phyloP scores from a whole-genome alignment of 2,888 invertebrate species.

The Linnaemya tessellans region DNA sequence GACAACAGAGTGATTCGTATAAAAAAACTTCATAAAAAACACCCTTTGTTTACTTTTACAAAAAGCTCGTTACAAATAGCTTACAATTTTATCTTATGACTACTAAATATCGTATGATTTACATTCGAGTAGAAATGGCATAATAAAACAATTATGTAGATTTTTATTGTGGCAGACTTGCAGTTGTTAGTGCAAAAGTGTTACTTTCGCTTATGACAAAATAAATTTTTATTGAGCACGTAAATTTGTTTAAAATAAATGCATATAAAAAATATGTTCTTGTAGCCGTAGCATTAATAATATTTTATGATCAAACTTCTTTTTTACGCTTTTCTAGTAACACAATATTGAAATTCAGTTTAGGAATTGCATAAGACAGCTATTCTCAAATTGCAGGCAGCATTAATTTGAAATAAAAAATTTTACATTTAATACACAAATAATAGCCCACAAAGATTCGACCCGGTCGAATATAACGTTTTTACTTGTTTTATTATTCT shows the following conservation, averaged over 20 bases:
- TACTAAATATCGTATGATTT: not conserved
- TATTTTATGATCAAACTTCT: constrained; percentile 58
- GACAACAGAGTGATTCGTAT: no score
- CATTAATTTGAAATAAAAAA: not conserved
- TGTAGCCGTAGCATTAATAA: constrained; percentile 51
- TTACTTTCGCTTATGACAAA: constrained; percentile 22
- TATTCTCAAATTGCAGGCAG: constrained; percentile 3
- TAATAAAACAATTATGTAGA: constrained; percentile 7
- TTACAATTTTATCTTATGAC: not conserved
- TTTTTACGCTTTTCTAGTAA: constrained; percentile 31
- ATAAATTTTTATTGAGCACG: constrained; percentile 35
- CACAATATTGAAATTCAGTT: constrained; percentile 57
- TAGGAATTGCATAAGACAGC: constrained; percentile 40
- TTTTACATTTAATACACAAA: no score
- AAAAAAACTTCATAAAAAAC: no score
- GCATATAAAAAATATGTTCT: constrained; percentile 5
- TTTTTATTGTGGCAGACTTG: constrained; percentile 10
- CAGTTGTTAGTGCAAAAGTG: not conserved
- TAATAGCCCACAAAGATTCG: no score
- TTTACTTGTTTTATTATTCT: no score
- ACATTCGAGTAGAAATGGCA: not conserved
- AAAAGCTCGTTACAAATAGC: not conserved
- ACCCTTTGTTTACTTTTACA: no score
- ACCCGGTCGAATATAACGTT: no score
- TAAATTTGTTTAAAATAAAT: constrained; percentile 28